phyloP scores from a whole-genome alignment of 2,888 invertebrate species.

The Volucella inflata region DNA sequence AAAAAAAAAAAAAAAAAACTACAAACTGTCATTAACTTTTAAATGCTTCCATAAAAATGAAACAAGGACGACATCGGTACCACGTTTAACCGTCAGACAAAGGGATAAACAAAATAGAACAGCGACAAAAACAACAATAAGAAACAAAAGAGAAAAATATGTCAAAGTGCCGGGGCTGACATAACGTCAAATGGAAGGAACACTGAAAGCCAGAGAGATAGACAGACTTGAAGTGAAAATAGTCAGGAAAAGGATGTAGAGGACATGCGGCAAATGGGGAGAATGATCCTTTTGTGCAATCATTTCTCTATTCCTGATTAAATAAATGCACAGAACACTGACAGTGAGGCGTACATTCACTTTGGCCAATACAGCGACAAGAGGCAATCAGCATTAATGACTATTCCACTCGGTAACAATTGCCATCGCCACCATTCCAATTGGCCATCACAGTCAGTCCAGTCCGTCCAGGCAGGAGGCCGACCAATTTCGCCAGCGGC shows the following conservation, averaged over 20 bases:
- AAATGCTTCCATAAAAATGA: slow-evolving; percentile 71
- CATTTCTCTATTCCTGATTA: slow-evolving; percentile 73
- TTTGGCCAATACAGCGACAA: slow-evolving; percentile 65
- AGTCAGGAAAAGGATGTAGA: slow-evolving; percentile 17
- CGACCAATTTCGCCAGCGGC: neutral
- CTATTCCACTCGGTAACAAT: slow-evolving; percentile 60
- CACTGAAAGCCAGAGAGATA: neutral
- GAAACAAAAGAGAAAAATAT: slow-evolving; percentile 21
- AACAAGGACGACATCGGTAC: slow-evolving; percentile 69
- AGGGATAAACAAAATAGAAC: slow-evolving; percentile 62
- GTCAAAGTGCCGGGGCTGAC: slow-evolving; percentile 46
- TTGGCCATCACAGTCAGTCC: neutral
- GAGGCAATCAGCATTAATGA: slow-evolving; percentile 74
- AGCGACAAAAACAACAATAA: slow-evolving; percentile 36
- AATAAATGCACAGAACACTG: slow-evolving; percentile 65
- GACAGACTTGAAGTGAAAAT: slow-evolving; percentile 23
- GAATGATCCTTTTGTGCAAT: slow-evolving; percentile 74
- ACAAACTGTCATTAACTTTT: slow-evolving; percentile 73
- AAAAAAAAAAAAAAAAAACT: slow-evolving; percentile 33
- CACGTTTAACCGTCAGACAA: slow-evolving; percentile 67
- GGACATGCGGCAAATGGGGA: slow-evolving; percentile 57
- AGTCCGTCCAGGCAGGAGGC: neutral
- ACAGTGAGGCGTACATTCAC: slow-evolving; percentile 45
- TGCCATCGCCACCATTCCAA: slow-evolving; percentile 24
- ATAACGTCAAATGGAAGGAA: slow-evolving; percentile 57